phyloP scores from a whole-genome alignment of 2,797 vertebrate genomes.

The Mormyrus proboscirostris region DNA sequence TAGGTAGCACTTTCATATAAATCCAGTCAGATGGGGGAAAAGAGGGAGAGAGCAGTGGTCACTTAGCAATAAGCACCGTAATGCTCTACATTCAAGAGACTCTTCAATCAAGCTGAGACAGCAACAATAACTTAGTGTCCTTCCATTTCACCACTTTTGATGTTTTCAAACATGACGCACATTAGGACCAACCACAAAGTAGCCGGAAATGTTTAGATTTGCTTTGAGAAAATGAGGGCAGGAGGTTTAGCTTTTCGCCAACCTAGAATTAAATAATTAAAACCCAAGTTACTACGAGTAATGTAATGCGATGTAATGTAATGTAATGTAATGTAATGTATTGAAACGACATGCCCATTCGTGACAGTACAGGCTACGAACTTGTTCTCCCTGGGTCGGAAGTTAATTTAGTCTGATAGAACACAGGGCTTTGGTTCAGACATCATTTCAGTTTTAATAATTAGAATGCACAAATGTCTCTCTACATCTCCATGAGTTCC shows the following conservation, averaged over 20 bases:
- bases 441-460: background rate
- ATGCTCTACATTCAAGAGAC: background rate
- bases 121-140: background rate
- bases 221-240: background rate
- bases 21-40: background rate
- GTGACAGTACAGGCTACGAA: background rate
- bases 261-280: slow-evolving; percentile 7
- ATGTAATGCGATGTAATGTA: background rate
- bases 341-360: background rate
- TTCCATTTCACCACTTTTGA: background rate
- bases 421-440: background rate
- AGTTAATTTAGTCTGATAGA: background rate
- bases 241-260: background rate
- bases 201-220: background rate
- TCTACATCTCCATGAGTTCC: background rate
- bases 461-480: background rate
- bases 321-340: background rate
- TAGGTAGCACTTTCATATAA: background rate
- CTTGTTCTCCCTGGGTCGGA: background rate
- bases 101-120: background rate
- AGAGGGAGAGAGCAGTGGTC: background rate
- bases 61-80: background rate
- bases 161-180: background rate
- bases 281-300: background rate
- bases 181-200: background rate